phyloP scores from a whole-genome alignment of 2,113 vertebrate species.

The Fulica atra region DNA sequence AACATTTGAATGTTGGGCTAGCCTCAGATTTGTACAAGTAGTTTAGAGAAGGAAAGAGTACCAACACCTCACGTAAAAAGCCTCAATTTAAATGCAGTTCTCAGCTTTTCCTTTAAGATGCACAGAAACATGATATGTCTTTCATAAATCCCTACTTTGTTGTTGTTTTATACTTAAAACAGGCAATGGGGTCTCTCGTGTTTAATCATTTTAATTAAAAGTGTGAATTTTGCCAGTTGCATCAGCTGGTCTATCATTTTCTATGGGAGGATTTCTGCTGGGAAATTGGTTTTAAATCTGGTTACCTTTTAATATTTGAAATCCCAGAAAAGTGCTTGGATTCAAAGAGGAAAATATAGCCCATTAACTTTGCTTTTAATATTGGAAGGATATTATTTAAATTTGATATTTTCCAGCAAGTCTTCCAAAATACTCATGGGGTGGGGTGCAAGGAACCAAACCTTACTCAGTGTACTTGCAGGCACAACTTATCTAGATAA shows the following conservation, averaged over 20 bases:
- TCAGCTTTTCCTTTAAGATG: conserved; percentile 46
- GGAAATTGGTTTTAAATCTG: neutral
- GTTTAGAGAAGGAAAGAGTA: neutral
- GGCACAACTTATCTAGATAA: conserved; percentile 34
- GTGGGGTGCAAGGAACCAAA: neutral
- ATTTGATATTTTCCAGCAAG: conserved; percentile 19
- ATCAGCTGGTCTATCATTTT: conserved; percentile 43
- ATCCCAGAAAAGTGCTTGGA: neutral
- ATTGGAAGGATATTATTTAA: neutral
- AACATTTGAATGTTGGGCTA: neutral
- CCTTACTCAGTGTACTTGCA: conserved; percentile 7
- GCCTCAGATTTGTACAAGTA: neutral
- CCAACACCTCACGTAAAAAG: neutral
- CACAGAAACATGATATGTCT: conserved; percentile 5
- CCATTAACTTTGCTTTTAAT: neutral
- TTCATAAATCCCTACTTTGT: conserved; percentile 48
- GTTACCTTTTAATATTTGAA: conserved; percentile 15
- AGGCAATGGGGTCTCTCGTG: conserved; percentile 59
- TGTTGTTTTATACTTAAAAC: conserved; percentile 60
- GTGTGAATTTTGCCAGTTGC: conserved; percentile 36
- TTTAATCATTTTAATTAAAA: conserved; percentile 53
- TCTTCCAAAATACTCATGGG: neutral
- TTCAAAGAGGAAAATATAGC: neutral
- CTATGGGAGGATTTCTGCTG: neutral
- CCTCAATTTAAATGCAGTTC: conserved; percentile 5